phyloP scores from a whole-genome alignment of 2,797 vertebrate genomes.

The Melanotaenia maccullochi region DNA sequence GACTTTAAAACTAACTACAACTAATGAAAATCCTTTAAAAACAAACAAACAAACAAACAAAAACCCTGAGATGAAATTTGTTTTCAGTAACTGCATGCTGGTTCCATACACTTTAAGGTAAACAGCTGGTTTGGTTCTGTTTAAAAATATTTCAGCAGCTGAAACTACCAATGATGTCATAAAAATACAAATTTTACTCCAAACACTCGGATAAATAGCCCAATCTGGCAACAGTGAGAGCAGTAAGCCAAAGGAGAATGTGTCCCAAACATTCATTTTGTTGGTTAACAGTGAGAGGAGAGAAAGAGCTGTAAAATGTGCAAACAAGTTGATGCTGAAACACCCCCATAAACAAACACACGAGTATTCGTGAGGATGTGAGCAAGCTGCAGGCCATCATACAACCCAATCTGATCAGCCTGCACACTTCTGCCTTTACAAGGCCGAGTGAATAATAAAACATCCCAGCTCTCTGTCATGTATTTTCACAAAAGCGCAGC shows the following conservation, averaged over 20 bases:
- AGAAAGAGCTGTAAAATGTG: conserved; percentile 3
- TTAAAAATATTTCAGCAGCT: background rate
- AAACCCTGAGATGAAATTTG: background rate
- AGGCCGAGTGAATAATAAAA: conserved; percentile 31
- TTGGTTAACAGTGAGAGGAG: background rate
- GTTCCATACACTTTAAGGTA: background rate
- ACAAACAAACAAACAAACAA: background rate
- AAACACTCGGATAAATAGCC: background rate
- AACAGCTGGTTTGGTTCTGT: background rate
- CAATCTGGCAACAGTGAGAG: background rate
- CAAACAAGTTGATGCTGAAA: background rate
- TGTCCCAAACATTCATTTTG: background rate
- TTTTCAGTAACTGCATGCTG: background rate
- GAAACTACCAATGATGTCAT: background rate
- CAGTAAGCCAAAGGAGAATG: background rate
- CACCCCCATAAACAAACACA: conserved; percentile 9
- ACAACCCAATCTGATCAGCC: conserved; percentile 32
- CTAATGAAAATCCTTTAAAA: background rate
- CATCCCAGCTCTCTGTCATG: conserved; percentile 5
- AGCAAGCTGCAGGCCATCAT: conserved; percentile 33
- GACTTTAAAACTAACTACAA: background rate
- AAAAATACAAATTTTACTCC: background rate
- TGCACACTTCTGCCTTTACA: conserved; percentile 5
- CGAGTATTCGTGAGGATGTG: conserved; percentile 21
- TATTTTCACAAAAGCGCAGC: conserved; percentile 6